phyloP scores from a whole-genome alignment of 2,113 vertebrate species.

The Upupa epops region DNA sequence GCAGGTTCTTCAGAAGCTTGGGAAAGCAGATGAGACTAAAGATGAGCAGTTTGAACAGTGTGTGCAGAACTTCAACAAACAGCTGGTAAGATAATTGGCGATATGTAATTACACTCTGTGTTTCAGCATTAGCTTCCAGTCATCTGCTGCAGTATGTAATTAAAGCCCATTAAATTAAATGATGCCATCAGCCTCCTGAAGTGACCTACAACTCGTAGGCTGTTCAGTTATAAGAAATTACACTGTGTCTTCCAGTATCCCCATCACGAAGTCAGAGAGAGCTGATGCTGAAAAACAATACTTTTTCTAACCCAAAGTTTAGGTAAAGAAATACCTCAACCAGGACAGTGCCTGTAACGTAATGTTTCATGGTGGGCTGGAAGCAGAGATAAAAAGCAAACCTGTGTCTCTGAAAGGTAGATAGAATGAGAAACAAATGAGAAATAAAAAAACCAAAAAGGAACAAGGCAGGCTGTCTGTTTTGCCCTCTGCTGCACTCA shows the following conservation, averaged over 20 bases:
- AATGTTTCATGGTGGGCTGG: neutral
- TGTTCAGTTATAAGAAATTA: neutral
- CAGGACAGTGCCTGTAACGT: neutral
- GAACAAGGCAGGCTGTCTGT: neutral
- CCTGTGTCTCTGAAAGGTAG: neutral
- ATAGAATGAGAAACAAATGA: neutral
- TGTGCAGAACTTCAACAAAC: constrained; percentile 97
- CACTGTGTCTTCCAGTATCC: neutral
- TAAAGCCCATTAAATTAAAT: neutral
- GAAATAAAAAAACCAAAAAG: neutral
- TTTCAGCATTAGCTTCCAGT: neutral
- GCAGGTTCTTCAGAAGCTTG: constrained; percentile 97
- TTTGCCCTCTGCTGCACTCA: neutral
- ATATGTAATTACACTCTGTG: neutral
- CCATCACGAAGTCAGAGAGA: neutral
- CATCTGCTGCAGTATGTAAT: neutral
- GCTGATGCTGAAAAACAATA: neutral
- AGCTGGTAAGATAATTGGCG: constrained; percentile 81
- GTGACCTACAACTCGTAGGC: neutral
- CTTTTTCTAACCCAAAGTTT: neutral
- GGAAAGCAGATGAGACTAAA: constrained; percentile 98
- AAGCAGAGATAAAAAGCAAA: neutral
- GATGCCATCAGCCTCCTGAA: neutral
- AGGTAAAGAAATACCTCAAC: neutral
- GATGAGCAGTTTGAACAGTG: constrained; percentile 95